A percentile compares a stretch with the other conserved stretches of the same genome.
Conservation (phyloP, 2,888 invertebrate genomes). For the Steinernema hermaphroditum region DNA sequence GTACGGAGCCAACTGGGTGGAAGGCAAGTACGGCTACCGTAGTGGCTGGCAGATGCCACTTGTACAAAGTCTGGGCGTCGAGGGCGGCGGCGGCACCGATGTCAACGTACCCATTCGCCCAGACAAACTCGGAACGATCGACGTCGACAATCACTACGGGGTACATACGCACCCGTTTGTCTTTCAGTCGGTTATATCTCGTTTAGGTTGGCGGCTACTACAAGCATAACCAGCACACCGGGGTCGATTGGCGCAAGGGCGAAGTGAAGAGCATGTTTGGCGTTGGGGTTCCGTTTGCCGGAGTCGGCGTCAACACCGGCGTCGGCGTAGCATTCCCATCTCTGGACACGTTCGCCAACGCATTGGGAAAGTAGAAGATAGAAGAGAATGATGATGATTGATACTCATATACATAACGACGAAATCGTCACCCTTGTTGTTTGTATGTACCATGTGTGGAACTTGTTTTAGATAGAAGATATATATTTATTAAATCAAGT, state of each 20-base stretch:
- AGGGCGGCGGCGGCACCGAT: constrained; percentile 52
- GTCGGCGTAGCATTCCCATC: constrained; percentile 23
- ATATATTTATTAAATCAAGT: too few relatives aligned
- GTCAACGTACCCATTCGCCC: constrained; percentile 35
- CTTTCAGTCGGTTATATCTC: not conserved
- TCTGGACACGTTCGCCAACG: constrained; percentile 17
- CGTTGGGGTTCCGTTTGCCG: constrained; percentile 60
- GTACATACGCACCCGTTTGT: constrained; percentile 26
- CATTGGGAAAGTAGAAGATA: not conserved
- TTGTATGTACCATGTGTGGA: constrained; percentile 6
- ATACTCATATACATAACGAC: constrained; percentile 3
- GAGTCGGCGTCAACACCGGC: constrained; percentile 46
- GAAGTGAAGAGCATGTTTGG: constrained; percentile 56
- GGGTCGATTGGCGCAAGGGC: constrained; percentile 57
- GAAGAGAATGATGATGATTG: not conserved
- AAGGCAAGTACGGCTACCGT: constrained; percentile 44
- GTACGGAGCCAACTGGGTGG: constrained; percentile 54
- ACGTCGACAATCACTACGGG: constrained; percentile 43
- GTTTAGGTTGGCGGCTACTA: constrained; percentile 60
- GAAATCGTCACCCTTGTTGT: not conserved
- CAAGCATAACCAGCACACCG: constrained; percentile 62
- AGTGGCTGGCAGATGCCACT: constrained; percentile 57
- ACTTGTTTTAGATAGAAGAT: too few relatives aligned
- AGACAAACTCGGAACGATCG: constrained; percentile 40
- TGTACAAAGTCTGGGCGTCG: constrained; percentile 59